Base-by-base conservation (phyloP, 92 coral and sea anemone genomes). In the Pocillopora meandrina region DNA sequence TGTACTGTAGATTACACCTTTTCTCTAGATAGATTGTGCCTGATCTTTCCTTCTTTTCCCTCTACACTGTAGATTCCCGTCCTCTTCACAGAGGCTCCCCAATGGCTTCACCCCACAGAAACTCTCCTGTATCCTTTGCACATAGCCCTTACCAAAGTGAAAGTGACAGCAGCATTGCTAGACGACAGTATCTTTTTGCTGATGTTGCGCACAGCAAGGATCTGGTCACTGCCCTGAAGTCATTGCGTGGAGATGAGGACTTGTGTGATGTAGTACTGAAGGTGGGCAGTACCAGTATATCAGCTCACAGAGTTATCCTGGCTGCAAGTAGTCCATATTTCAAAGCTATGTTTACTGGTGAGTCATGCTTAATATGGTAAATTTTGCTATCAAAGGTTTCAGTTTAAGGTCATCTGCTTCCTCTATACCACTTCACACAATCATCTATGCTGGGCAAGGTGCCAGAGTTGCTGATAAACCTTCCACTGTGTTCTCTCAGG, bases 311-410 rank as follows among this genome's bases (percentile, higher is more conserved):
- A 81, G 96, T 94, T 34, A 95, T 97, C 26, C 71, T 97, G 72
- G 98, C 99, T 72, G 94, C 98, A 17, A 83, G 89, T 76, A 97
- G 99, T 75, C 98, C 99, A 10, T 97, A 97, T 81, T 97, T 97
- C 36, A 94, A 92, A 72, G 99, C 99, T 9, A 97, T 97, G 99
- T 97, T 97, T 85, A 90, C 99, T 74, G 99, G 99, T 95, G 65
- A 78, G 90, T 82, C 23, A n/a, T 10, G 68, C n/a, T 19, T 11
- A 64, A 5, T 17, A 16, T 0, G 0, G 9, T 1, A 62, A 6
- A 15, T 20, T 62, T 18, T 13, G 18, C 20, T 20, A 42, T 42
- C 1, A 1, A 7, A 42, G 52, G 52, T 42, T 42, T 42, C 52
- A 42, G 0, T 42, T 3, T 42, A 42, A 42, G 52, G 52, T 7